A percentile compares a stretch with the other conserved stretches of the same genome.
These are phyloP conservation scores for Montipora cactus DNA, from an alignment of 64 coral and sea anemone genomes.

Conservation along the genomic window DNA sequence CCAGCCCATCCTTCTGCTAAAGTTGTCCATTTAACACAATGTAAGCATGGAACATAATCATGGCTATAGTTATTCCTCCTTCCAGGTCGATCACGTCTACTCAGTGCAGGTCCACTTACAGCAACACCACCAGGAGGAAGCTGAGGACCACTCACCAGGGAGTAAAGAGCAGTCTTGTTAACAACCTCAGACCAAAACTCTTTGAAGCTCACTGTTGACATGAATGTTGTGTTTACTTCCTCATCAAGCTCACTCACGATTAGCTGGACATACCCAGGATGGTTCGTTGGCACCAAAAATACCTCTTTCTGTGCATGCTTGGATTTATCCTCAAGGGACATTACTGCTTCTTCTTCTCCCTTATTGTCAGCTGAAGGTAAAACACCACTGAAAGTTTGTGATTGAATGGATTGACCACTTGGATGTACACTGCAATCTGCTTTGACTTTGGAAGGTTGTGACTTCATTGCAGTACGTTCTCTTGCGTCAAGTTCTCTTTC, in stretches of 20 bases:
- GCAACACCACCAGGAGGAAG: conserved; percentile 31
- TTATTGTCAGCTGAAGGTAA: neutral
- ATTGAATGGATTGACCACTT: neutral
- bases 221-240: conserved; percentile 18
- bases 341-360: neutral
- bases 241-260: neutral
- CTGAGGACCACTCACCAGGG: conserved; percentile 49
- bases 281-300: conserved; percentile 11
- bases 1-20: conserved; percentile 17
- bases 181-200: conserved; percentile 43
- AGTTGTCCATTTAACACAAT: conserved; percentile 37
- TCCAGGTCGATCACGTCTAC: conserved; percentile 49
- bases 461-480: neutral
- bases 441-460: no score
- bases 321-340: neutral
- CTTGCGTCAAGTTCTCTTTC: no score
- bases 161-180: conserved; percentile 58
- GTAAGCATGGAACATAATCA: conserved; percentile 62
- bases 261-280: conserved; percentile 48
- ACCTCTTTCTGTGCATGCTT: neutral
- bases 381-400: no score
- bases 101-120: conserved; percentile 43
- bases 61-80: conserved; percentile 42
- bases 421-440: no score
- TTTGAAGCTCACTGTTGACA: conserved; percentile 49